A percentile compares a stretch with the other conserved stretches of the same genome.
Evolutionary conservation across 2,888 invertebrate species (phyloP).

Genomic region (Onchidella celtica): DNA sequence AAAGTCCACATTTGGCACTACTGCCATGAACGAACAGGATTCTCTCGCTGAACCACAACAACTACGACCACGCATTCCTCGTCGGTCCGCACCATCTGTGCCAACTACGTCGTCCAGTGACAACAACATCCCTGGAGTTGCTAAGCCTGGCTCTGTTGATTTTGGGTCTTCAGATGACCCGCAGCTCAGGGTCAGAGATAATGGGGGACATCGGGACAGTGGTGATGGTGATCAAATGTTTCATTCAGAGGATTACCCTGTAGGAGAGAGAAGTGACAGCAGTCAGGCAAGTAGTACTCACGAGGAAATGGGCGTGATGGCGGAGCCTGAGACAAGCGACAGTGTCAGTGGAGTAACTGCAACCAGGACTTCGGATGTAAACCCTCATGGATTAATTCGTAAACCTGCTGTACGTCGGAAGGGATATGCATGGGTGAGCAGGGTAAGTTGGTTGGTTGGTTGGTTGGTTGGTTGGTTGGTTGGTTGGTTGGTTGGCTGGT

Average conservation of each 20-base stretch:
- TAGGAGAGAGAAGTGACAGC: neutral
- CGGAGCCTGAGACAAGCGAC: neutral
- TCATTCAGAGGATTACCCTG: neutral
- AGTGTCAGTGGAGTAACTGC: neutral
- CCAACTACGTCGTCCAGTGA: neutral
- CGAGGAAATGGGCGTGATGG: too few relatives aligned
- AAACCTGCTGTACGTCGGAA: conserved; percentile 45
- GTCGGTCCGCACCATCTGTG: neutral
- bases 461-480: neutral
- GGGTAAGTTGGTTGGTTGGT: conserved; percentile 21
- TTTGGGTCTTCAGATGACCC: neutral
- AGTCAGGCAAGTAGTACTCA: neutral
- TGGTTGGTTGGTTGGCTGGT: neutral
- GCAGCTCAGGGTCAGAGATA: neutral
- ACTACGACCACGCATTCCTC: neutral
- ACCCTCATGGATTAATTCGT: conserved; percentile 3
- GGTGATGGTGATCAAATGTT: too few relatives aligned
- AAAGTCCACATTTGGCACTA: neutral
- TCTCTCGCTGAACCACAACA: neutral
- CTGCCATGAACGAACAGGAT: neutral
- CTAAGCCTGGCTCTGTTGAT: neutral
- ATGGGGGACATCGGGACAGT: neutral
- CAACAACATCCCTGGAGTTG: too few relatives aligned
- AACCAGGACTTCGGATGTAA: too few relatives aligned
- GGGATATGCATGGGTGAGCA: conserved; percentile 42